Evolutionary conservation across 2,888 invertebrate genomes (phyloP).

Genomic region (Sesia bembeciformis): DNA sequence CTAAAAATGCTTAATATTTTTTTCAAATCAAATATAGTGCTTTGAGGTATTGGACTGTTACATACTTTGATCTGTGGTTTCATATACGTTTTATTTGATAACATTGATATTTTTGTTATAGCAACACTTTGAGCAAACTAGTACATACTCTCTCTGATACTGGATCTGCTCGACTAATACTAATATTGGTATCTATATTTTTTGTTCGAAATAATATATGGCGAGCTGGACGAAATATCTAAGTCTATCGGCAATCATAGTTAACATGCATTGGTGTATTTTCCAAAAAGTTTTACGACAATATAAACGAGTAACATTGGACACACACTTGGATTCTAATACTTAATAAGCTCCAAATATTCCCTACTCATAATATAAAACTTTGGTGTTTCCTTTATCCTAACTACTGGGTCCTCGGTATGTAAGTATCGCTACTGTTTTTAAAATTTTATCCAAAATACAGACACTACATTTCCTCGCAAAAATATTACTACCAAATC

Average conservation of each 20-base stretch:
- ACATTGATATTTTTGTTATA: neutral
- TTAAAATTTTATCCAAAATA: slow-evolving; percentile 64
- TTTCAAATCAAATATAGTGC: neutral
- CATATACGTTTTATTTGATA: neutral
- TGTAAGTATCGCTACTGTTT: slow-evolving; percentile 39
- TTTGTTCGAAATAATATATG: slow-evolving; percentile 1
- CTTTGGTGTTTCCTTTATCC: slow-evolving; percentile 61
- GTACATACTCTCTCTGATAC: neutral
- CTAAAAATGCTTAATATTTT: slow-evolving; percentile 1
- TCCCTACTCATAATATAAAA: slow-evolving; percentile 44
- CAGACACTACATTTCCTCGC: slow-evolving; percentile 53
- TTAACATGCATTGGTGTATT: slow-evolving; percentile 21
- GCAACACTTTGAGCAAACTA: neutral
- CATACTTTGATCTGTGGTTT: neutral
- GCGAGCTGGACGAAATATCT: slow-evolving; percentile 49
- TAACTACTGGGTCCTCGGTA: slow-evolving; percentile 61
- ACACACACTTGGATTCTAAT: slow-evolving; percentile 23
- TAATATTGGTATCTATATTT: neutral
- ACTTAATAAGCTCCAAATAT: slow-evolving; percentile 56
- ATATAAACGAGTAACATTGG: slow-evolving; percentile 10
- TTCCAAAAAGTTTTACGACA: slow-evolving; percentile 7
- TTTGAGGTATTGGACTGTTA: neutral
- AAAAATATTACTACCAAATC: slow-evolving; percentile 62
- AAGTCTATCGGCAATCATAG: slow-evolving; percentile 40
- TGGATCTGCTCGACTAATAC: neutral